phyloP scores from a whole-genome alignment of 1,140 invertebrate species.

The Homalodisca vitripennis region DNA sequence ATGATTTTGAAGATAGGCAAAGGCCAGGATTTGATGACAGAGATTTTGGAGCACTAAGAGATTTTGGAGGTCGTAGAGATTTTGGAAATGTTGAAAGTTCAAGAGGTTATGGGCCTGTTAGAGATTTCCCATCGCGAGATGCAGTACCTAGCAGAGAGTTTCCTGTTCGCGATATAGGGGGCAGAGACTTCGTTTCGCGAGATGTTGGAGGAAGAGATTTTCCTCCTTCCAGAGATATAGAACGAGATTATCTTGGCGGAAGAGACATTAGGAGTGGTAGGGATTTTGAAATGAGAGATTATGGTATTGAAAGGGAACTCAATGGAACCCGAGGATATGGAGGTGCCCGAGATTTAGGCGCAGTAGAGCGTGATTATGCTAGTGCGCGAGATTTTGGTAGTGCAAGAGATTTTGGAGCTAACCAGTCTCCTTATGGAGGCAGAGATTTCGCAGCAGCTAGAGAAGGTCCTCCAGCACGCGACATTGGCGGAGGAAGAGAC shows the following conservation, averaged over 20 bases:
- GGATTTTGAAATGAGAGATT: neutral
- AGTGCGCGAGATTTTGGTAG: neutral
- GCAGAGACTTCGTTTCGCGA: slow-evolving; percentile 1
- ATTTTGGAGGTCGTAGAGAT: neutral
- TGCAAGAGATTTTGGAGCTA: neutral
- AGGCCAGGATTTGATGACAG: neutral
- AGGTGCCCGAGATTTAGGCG: neutral
- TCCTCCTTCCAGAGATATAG: neutral
- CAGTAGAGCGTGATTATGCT: neutral
- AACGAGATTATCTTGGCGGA: neutral
- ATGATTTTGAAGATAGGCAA: slow-evolving; percentile 3
- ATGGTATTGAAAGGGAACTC: slow-evolving; percentile 5
- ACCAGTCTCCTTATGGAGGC: neutral
- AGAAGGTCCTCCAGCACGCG: slow-evolving; percentile 5
- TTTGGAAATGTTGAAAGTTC: neutral
- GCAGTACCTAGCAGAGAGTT: neutral
- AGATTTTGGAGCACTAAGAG: slow-evolving; percentile 4
- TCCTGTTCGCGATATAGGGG: neutral
- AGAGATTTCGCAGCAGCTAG: neutral
- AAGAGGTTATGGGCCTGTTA: slow-evolving; percentile 3
- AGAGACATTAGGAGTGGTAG: neutral
- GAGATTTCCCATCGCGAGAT: slow-evolving; percentile 12
- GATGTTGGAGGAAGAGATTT: slow-evolving; percentile 7
- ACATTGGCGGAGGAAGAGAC: neutral
- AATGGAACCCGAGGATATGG: slow-evolving; percentile 11